phyloP scores from a whole-genome alignment of 2,888 invertebrate genomes.

The Arge pagana region DNA sequence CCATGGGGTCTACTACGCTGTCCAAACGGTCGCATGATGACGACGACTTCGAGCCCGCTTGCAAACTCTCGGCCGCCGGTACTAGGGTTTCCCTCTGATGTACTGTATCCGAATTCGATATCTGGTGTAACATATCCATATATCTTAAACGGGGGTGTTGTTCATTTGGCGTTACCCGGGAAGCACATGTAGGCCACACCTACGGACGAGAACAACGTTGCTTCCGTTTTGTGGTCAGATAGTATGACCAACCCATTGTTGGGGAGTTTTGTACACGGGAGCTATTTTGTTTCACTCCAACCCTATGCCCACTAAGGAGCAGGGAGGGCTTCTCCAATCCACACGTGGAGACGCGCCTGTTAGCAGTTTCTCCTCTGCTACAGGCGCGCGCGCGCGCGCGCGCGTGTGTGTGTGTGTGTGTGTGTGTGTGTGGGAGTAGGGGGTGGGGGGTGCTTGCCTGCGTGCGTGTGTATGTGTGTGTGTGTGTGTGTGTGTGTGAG shows the following conservation, averaged over 20 bases:
- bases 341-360: not conserved
- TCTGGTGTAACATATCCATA: too few relatives aligned
- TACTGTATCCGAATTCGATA: too few relatives aligned
- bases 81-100: too few relatives aligned
- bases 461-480: too few relatives aligned
- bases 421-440: too few relatives aligned
- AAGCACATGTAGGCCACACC: not conserved
- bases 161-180: not conserved
- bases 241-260: not conserved
- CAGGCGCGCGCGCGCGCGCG: too few relatives aligned
- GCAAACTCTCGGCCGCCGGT: not conserved
- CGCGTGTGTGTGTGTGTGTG: too few relatives aligned
- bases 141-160: not conserved
- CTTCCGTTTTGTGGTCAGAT: not conserved
- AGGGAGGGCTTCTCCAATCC: not conserved
- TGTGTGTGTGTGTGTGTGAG: too few relatives aligned
- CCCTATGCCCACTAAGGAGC: not conserved
- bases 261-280: not conserved
- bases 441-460: too few relatives aligned
- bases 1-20: too few relatives aligned
- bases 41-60: not conserved
- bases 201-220: not conserved
- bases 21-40: not conserved
- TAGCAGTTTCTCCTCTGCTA: too few relatives aligned
- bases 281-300: not conserved